Evolutionary conservation across 2,797 vertebrate species (phyloP).

Genomic region (Protosalanx chinensis): DNA sequence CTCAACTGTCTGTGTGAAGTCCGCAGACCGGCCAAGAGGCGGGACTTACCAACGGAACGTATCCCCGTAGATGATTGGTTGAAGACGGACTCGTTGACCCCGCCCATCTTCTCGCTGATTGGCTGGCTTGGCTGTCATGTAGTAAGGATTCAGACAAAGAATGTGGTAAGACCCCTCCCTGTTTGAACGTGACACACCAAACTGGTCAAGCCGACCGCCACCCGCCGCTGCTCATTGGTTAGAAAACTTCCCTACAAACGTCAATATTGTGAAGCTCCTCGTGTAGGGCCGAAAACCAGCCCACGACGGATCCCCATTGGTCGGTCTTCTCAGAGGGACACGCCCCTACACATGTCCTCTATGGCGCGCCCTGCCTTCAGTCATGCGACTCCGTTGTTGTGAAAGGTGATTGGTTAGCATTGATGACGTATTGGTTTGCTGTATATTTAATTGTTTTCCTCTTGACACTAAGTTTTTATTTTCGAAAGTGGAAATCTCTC

Average conservation of each 20-base stretch:
- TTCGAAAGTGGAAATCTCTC: background rate
- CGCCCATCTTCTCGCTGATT: slow-evolving; percentile 47
- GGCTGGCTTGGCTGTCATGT: slow-evolving; percentile 40
- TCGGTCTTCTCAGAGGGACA: slow-evolving; percentile 9
- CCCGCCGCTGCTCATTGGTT: slow-evolving; percentile 49
- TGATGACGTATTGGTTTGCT: background rate
- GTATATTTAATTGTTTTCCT: background rate
- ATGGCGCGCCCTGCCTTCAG: background rate
- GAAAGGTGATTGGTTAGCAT: background rate
- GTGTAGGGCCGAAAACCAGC: slow-evolving; percentile 67
- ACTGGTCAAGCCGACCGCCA: slow-evolving; percentile 37
- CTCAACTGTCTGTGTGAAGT: slow-evolving; percentile 83
- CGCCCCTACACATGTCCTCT: slow-evolving; percentile 12
- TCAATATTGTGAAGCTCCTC: slow-evolving; percentile 69
- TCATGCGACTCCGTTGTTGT: background rate
- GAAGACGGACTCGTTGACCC: background rate
- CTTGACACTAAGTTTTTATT: background rate
- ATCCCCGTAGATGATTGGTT: slow-evolving; percentile 57
- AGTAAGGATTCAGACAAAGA: slow-evolving; percentile 8
- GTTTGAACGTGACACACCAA: slow-evolving; percentile 46
- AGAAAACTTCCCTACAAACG: slow-evolving; percentile 24
- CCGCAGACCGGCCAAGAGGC: slow-evolving; percentile 82
- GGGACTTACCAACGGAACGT: slow-evolving; percentile 61
- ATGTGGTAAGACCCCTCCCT: slow-evolving; percentile 38
- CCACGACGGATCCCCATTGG: slow-evolving; percentile 72